phyloP scores from a whole-genome alignment of 2,797 vertebrate species.

The Taenioides sp. region DNA sequence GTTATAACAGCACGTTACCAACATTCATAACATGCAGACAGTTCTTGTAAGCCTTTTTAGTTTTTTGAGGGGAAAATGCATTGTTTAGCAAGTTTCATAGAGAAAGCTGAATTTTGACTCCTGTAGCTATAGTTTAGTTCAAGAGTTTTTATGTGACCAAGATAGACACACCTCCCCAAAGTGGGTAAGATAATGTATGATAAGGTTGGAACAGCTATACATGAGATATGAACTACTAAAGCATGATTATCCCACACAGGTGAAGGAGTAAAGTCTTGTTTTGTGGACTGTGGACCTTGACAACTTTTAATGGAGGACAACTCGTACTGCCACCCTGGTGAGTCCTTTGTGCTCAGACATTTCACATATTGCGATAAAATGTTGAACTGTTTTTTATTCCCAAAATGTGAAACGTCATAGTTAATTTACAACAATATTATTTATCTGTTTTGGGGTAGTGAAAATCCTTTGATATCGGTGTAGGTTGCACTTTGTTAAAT shows the following conservation, averaged over 20 bases:
- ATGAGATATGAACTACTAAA: constrained; percentile 21
- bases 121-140: too few species aligned
- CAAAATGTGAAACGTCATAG: neutral
- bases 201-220: constrained; percentile 31
- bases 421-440: neutral
- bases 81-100: neutral
- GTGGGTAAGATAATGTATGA: constrained; percentile 1
- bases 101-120: neutral
- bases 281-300: constrained; percentile 52
- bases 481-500: constrained; percentile 1
- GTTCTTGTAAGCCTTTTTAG: neutral
- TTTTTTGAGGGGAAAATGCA: neutral
- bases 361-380: neutral
- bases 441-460: neutral
- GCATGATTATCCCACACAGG: constrained; percentile 17
- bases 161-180: neutral
- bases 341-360: constrained; percentile 29
- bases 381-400: neutral
- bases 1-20: neutral
- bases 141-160: neutral
- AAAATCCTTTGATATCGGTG: neutral
- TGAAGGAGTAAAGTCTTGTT: constrained; percentile 58
- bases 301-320: constrained; percentile 56
- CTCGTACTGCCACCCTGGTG: constrained; percentile 33
- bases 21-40: neutral